Conservation (phyloP, 2,113 vertebrate genomes). For the Leptodactylus fuscus region DNA sequence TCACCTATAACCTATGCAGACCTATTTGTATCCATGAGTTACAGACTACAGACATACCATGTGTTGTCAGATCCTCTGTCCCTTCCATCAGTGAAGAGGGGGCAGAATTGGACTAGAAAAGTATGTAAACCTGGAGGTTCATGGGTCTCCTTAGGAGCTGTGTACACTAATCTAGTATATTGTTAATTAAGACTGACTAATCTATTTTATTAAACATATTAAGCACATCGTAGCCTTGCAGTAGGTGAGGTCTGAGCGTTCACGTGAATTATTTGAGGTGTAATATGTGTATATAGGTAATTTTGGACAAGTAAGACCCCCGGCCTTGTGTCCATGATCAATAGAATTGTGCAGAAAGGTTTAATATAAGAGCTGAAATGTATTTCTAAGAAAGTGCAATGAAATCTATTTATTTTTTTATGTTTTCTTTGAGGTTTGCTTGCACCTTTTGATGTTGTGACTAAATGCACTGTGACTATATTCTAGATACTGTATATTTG, state of each 20-base stretch:
- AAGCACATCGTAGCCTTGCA: neutral
- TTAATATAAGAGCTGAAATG: neutral
- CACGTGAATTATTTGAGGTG: neutral
- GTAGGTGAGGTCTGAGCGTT: neutral
- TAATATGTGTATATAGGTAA: neutral
- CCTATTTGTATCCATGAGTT: too few relatives aligned
- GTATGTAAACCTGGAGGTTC: too few relatives aligned
- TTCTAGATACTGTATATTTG: conserved; percentile 21
- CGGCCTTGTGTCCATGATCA: neutral
- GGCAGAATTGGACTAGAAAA: too few relatives aligned
- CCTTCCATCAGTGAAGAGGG: too few relatives aligned
- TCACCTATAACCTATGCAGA: too few relatives aligned
- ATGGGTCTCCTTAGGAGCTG: too few relatives aligned
- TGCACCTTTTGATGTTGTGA: conserved; percentile 25
- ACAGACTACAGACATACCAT: too few relatives aligned
- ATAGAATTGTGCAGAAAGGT: neutral
- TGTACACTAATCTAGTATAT: too few relatives aligned
- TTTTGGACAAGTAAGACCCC: neutral
- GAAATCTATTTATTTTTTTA: conserved; percentile 21
- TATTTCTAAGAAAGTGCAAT: neutral
- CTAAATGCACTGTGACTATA: conserved; percentile 37
- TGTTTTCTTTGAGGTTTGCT: conserved; percentile 12
- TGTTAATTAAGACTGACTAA: too few relatives aligned
- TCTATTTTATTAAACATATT: neutral
- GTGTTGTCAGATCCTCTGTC: too few relatives aligned